Evolutionary conservation across 2,888 invertebrate species (phyloP).

Genomic region (Caenorhabditis sp.): DNA sequence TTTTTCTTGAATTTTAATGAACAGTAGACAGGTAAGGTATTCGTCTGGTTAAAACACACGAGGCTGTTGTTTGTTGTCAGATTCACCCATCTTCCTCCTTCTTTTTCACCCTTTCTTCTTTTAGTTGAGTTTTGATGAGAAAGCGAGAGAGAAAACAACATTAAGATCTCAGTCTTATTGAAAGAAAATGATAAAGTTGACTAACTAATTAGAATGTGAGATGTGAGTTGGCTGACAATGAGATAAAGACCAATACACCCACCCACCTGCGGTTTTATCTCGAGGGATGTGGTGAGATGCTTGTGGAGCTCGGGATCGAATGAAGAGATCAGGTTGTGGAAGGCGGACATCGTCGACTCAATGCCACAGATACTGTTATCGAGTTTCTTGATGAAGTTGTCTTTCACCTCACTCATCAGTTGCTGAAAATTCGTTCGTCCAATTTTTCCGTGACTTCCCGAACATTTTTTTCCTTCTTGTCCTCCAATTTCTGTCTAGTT

Average conservation of each 20-base stretch:
- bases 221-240: no score
- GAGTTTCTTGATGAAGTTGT: constrained; percentile 93
- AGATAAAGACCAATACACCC: no score
- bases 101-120: neutral
- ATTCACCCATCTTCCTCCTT: no score
- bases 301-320: constrained; percentile 90
- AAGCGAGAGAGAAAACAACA: neutral
- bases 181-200: no score
- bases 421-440: constrained; percentile 91
- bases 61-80: no score
- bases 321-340: constrained; percentile 89
- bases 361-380: constrained; percentile 86
- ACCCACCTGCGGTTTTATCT: constrained; percentile 90
- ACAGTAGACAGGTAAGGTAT: no score
- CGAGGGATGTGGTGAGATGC: constrained; percentile 88
- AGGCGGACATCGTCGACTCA: constrained; percentile 89
- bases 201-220: no score
- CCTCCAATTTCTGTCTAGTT: neutral
- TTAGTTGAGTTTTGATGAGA: neutral
- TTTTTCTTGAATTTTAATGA: no score
- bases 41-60: no score
- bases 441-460: neutral
- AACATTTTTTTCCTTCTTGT: neutral
- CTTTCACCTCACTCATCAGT: constrained; percentile 97
- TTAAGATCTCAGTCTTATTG: neutral